Evolutionary conservation across 1,140 invertebrate species (phyloP), one percentile per base, ranked within the genome.

Genomic region (Sycophila sp.): DNA sequence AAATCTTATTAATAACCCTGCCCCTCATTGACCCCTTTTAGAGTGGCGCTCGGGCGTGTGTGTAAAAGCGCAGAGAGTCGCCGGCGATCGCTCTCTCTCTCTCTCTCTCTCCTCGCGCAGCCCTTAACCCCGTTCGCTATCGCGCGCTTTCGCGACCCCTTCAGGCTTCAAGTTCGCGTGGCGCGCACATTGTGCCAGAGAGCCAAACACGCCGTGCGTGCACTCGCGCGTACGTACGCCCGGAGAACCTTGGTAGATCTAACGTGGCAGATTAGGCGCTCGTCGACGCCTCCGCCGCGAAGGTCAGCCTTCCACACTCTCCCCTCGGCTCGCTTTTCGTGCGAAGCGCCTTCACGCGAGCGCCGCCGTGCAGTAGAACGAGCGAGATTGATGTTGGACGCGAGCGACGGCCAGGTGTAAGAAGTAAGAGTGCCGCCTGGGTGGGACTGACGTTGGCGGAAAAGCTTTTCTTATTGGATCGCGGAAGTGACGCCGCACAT

Each of bases 21-120:
- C 28, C 69, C 68, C 69, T 71, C 69, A 58, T 65, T 71, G 69
- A 64, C 69, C 69, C 69, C 49, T 62, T 71, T 71, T 63, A 63
- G 15, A 70, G 38, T 32, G 38, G 38, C 40, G 53, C 51, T 56
- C 32, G 60, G 51, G 56, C 51, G 64, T 58, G 49, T 42, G 40
- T n/a, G 30, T 55, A 28, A 26, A 28, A 13, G 6, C 24, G 24
- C 47, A 4, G 26, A 22, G 26, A 5, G 24, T n/a, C 51, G 4
- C 11, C 51, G 51, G 28, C 42, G 2, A 22, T 30, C 34, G 28
- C 28, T n/a, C n/a, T n/a, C n/a, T n/a, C n/a, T n/a, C n/a, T n/a
- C n/a, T n/a, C n/a, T n/a, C n/a, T n/a, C n/a, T n/a, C n/a, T n/a
- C n/a, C n/a, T n/a, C 40, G 24, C 22, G 68, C 62, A 70, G 68